Evolutionary conservation across 2,888 invertebrate genomes (phyloP), one percentile per base, ranked within the genome.

Genomic region (Caenorhabditis afra): DNA sequence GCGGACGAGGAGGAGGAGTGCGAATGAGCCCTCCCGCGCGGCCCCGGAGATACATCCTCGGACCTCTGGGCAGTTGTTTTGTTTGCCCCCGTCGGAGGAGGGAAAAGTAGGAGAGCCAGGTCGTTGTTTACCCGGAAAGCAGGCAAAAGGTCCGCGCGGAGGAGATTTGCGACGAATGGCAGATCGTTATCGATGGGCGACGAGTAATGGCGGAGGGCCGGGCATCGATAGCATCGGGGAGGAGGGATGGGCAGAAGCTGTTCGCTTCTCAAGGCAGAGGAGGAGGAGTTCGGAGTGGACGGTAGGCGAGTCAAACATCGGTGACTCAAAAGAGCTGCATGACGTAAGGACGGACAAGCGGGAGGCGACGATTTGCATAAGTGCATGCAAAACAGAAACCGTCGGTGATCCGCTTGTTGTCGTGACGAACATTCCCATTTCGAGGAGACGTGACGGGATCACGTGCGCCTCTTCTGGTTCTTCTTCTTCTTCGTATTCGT

Each of bases 171-270:
- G 29, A 1, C 29, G 41, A 29, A 39, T 52, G 52, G 53, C 68
- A 53, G 68, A 70, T 70, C 45, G 58, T 61, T 70, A 70, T 70
- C 68, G 59, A 22, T 55, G 37, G n/a, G 18, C 37, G 44, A 50
- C 37, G 44, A 50, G 50, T 61, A 53, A 66, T 57, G 53, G 53
- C 52, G 29, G 35, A 23, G 20, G 20, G 44, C 29, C 29, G 47
- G 39, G 55, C 52, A 41, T 23, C 41, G 52, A 59, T 57, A 68
- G 20, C 39, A 50, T 52, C 37, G 22, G 37, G 14, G 45, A 37
- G n/a, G 47, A 37, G n/a, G 47, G 23, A 58, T 22, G 20, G 29
- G 68, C 18, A 44, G 23, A 68, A 68, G 67, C 58, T 68, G 58
- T 50, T 57, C 65, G 53, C 44, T 65, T 53, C 53, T 65, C 52